Evolutionary conservation across 1,140 invertebrate genomes (phyloP).

Genomic region (Drosophila serrata): DNA sequence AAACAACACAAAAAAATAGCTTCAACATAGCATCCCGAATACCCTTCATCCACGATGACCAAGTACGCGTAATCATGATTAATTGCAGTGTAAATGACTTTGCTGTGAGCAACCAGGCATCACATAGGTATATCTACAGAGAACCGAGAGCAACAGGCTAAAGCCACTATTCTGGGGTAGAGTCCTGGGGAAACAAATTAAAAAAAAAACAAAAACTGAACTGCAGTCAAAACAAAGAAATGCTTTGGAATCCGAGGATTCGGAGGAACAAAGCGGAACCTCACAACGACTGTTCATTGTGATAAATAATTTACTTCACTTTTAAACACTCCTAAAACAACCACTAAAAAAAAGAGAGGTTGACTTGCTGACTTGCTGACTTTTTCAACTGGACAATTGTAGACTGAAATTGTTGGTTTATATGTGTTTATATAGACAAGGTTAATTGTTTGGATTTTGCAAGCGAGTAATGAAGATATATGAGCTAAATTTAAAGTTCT

Average conservation of each 20-base stretch:
- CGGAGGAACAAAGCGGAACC: conserved; percentile 4
- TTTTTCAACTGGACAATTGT: not conserved
- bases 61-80: conserved; percentile 73
- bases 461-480: not conserved
- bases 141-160: conserved; percentile 8
- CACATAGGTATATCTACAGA: not conserved
- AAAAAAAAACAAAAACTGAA: conserved; percentile 19
- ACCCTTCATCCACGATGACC: not conserved
- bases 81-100: conserved; percentile 81
- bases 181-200: conserved; percentile 42
- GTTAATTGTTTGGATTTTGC: conserved; percentile 6
- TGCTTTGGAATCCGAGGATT: conserved; percentile 11
- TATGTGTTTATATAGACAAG: not conserved
- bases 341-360: not conserved
- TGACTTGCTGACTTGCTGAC: conserved; percentile 6
- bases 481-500: not conserved
- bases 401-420: not conserved
- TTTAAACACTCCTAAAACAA: conserved; percentile 17
- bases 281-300: conserved; percentile 32
- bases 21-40: not conserved
- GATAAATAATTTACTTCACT: conserved; percentile 66
- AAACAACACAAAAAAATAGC: not conserved
- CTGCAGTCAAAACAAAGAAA: conserved; percentile 51
- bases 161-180: not conserved
- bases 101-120: conserved; percentile 23